A percentile compares a stretch with the other conserved stretches of the same genome.
Evolutionary conservation across 2,797 vertebrate genomes (phyloP).

Genomic region (Centroberyx gerrardi): DNA sequence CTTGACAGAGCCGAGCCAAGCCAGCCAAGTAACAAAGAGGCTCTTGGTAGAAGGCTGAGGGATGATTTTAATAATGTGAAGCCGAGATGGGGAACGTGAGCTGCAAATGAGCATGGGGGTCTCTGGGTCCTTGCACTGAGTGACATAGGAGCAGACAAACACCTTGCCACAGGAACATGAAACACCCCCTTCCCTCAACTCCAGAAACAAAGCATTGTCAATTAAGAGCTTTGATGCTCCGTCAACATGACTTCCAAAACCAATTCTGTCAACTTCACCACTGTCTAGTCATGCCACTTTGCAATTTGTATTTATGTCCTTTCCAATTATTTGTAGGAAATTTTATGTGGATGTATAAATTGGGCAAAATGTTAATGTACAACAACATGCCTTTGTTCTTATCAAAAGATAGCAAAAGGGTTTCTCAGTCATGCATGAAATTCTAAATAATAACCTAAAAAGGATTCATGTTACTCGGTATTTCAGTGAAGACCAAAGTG

Average conservation of each 20-base stretch:
- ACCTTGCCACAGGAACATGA: slow-evolving; percentile 87
- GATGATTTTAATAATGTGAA: slow-evolving; percentile 99
- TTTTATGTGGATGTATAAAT: slow-evolving; percentile 71
- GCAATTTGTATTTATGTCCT: slow-evolving; percentile 78
- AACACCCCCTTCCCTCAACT: slow-evolving; percentile 85
- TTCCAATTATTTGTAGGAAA: slow-evolving; percentile 83
- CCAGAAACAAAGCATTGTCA: slow-evolving; percentile 85
- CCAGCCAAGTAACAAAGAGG: slow-evolving; percentile 98
- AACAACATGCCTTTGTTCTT: slow-evolving; percentile 44
- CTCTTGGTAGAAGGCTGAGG: slow-evolving; percentile 96
- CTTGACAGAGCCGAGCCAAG: slow-evolving; percentile 98
- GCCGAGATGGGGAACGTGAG: slow-evolving; percentile 92
- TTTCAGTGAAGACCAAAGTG: slow-evolving; percentile 3
- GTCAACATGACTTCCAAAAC: slow-evolving; percentile 79
- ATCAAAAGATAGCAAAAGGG: slow-evolving; percentile 23
- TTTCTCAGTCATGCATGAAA: slow-evolving; percentile 60
- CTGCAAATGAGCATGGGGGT: slow-evolving; percentile 97
- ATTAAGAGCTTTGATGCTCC: slow-evolving; percentile 84
- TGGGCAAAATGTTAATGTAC: slow-evolving; percentile 75
- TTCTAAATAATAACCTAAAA: slow-evolving; percentile 59
- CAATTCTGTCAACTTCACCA: slow-evolving; percentile 79
- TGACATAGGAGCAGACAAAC: slow-evolving; percentile 95
- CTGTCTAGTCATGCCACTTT: slow-evolving; percentile 54
- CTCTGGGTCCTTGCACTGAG: slow-evolving; percentile 96
- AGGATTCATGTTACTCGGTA: slow-evolving; percentile 30